These are phyloP conservation scores for Ellobium chinense DNA, from an alignment of 2,888 invertebrate genomes.

Conservation along the genomic window DNA sequence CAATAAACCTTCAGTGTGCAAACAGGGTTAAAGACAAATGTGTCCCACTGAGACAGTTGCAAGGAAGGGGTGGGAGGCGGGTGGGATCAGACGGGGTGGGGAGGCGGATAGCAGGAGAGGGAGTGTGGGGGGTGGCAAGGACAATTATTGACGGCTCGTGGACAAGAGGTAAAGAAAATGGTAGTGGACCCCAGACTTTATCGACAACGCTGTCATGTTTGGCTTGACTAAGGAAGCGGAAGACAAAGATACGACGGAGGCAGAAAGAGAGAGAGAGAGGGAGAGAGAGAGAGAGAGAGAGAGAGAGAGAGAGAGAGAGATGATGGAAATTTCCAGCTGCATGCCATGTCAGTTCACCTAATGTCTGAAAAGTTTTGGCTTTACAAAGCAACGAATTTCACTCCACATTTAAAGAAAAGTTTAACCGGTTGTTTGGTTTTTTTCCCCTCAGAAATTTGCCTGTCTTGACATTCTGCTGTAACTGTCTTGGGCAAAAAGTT, in stretches of 20 bases:
- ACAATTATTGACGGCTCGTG: not conserved
- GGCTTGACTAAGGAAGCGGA: not conserved
- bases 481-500: too few relatives aligned
- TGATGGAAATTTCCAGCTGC: not conserved
- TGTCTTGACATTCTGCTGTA: too few relatives aligned
- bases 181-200: too few relatives aligned
- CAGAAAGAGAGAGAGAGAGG: constrained; percentile 11
- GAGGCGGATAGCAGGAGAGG: not conserved
- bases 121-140: not conserved
- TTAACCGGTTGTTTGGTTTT: too few relatives aligned
- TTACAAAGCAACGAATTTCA: not conserved
- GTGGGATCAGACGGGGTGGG: not conserved
- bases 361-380: not conserved
- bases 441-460: too few relatives aligned
- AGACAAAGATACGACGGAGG: not conserved
- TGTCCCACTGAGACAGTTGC: not conserved
- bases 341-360: not conserved
- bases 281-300: not conserved
- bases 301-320: not conserved
- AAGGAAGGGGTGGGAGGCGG: not conserved
- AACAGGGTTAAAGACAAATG: not conserved
- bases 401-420: too few relatives aligned
- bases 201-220: too few relatives aligned
- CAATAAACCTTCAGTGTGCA: not conserved
- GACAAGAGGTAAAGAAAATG: not conserved